Base-by-base conservation (phyloP, 2,113 vertebrate genomes). In the Empidonax alnorum region DNA sequence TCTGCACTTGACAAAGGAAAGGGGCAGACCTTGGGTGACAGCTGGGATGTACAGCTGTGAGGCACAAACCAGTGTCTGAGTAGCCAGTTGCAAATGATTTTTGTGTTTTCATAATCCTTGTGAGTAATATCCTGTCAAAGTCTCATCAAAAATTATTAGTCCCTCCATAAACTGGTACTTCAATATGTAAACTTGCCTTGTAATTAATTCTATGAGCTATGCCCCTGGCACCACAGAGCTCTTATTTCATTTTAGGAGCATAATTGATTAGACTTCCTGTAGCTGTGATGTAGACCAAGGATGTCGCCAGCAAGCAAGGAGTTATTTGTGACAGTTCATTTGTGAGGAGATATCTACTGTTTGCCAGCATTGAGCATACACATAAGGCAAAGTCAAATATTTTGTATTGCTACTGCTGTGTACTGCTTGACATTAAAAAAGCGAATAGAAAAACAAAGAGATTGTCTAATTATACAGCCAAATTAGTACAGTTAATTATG, bases 151-250 rank as follows among this genome's bases (percentile, higher is more conserved):
- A 93, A 76, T 96, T 96, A 96, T 95, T 96, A 96, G 94, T 95
- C 80, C 76, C 80, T 92, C 74, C 77, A 95, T 97, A 97, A 96
- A 96, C 87, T 93, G 88, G 73, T 96, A 89, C 95, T 96, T 96
- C 90, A 96, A 52, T 96, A 96, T 96, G 95, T 95, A 97, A 97
- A 96, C 83, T 95, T 94, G 93, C 89, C 89, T 96, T 90, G 76
- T 96, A 97, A 96, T 97, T 96, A 97, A 97, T 96, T 97, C 96
- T 96, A 96, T 67, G 94, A 96, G 94, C 93, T 95, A 81, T 90
- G 93, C 88, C 87, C 82, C 88, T 96, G 92, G 93, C 94, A 97
- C 88, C 83, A 61, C 14, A 52, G 90, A 91, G 93, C 94, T 94
- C 92, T 96, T 95, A 96, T 97, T 96, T 97, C 91, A 92, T 89